These are phyloP conservation scores for Lepetodrilus schrolli DNA, from an alignment of 2,888 invertebrate genomes.

Conservation along the genomic window DNA sequence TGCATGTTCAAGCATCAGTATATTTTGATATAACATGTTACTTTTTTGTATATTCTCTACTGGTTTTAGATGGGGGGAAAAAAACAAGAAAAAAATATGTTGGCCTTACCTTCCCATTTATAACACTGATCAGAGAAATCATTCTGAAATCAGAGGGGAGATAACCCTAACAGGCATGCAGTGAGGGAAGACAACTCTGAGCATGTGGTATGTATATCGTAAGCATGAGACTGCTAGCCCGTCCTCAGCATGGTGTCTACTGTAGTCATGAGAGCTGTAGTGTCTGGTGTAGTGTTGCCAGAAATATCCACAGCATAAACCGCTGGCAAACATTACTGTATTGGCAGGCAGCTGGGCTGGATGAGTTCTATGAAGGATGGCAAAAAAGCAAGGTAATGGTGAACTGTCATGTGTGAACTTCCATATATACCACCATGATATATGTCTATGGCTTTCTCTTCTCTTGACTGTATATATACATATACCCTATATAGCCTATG, in stretches of 20 bases:
- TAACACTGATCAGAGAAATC: no score
- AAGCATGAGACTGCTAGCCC: background rate
- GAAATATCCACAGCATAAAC: background rate
- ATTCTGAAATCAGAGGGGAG: background rate
- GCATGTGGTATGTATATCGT: background rate
- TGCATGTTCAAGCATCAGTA: no score
- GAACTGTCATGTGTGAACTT: no score
- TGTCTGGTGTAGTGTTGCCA: no score
- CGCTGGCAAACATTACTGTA: background rate
- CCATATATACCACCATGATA: no score
- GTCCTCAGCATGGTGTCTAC: background rate
- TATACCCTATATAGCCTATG: no score
- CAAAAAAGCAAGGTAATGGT: constrained; percentile 45
- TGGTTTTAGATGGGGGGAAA: no score
- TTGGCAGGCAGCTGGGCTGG: constrained; percentile 46
- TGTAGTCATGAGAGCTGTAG: background rate
- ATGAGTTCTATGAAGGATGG: constrained; percentile 49
- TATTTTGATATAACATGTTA: no score
- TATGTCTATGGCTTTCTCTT: background rate
- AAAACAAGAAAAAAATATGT: no score
- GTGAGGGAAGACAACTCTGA: background rate
- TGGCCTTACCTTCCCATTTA: no score
- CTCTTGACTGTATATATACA: background rate
- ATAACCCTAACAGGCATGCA: background rate
- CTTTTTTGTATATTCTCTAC: no score